Base-by-base conservation (phyloP, 2,888 invertebrate genomes). In the Drosophila pegasa region DNA sequence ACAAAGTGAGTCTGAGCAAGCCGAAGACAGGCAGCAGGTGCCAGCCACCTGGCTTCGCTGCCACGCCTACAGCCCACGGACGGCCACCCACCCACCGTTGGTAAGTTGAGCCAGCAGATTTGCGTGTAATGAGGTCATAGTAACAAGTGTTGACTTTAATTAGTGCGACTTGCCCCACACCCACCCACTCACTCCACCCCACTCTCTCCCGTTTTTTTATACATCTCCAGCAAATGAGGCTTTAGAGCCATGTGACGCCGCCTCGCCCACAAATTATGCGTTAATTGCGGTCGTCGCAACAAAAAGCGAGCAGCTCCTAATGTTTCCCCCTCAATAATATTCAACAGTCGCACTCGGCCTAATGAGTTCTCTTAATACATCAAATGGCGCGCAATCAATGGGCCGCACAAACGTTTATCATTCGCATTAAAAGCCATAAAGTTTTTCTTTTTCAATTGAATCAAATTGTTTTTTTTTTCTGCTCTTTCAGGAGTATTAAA, bases 111-210 rank as follows among this genome's bases (percentile, higher is more conserved):
- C 66, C 68, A 48, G 74, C 82, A 81, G 82, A 85, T 88, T 86
- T 80, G 78, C 71, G 72, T 75, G 74, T 88, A 85, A 85, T 86
- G 88, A 85, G 88, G 87, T 88, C 85, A 80, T 83, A 80, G 72
- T 76, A 75, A 75, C 84, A 76, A 86, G 85, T 88, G 88, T 85
- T 88, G 87, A 84, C 85, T 85, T 85, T 85, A 85, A 85, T 85
- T 85, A 85, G 87, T 75, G 80, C 63, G 65, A 68, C 68, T 47
- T 55, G 0, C 9, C 20, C 3, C 12, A 0, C 20, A 3, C 12
- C 22, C 55, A 40, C 51, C 31, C 12, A 47, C 2, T n/a, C 56
- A 14, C 35, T 8, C 41, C 12, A 18, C 3, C 0, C 22, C 10
- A 6, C 38, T 0, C 27, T 2, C 8, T 1, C 33, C 2, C 43